Conservation (phyloP, 2,797 vertebrate genomes). For the Uromys caudimaculatus region DNA sequence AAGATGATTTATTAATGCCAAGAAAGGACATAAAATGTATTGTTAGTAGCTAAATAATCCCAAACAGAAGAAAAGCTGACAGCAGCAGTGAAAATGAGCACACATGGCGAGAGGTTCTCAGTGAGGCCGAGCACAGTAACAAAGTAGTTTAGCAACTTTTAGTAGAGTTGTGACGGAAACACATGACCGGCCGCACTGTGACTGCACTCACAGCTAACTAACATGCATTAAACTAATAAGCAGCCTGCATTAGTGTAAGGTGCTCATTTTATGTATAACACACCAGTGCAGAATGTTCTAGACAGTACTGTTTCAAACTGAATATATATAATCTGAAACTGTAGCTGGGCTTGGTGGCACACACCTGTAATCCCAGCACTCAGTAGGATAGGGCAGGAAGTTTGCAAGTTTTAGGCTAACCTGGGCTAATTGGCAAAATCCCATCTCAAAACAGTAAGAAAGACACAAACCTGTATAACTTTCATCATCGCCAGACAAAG, state of each 20-base stretch:
- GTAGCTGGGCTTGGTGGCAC: slow-evolving; percentile 78
- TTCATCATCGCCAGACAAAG: slow-evolving; percentile 96
- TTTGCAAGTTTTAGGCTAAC: neutral
- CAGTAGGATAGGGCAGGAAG: neutral
- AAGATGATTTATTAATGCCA: slow-evolving; percentile 13
- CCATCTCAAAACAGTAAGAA: neutral
- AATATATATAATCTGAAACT: slow-evolving; percentile 80
- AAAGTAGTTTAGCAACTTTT: neutral
- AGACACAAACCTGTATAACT: slow-evolving; percentile 93
- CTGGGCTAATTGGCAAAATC: neutral
- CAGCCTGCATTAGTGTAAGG: slow-evolving; percentile 13
- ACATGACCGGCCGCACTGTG: neutral
- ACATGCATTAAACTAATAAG: neutral
- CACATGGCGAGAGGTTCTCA: neutral
- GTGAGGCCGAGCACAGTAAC: neutral
- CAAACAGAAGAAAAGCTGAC: neutral
- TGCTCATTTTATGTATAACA: slow-evolving; percentile 19
- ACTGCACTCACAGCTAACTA: neutral
- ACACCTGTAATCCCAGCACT: neutral
- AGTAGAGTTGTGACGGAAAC: neutral
- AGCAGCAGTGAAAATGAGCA: neutral
- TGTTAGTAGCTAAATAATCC: neutral
- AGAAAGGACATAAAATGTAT: slow-evolving; percentile 3
- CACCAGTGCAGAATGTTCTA: slow-evolving; percentile 38
- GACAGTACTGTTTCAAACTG: neutral